Evolutionary conservation across 2,888 invertebrate species (phyloP), one percentile per base, ranked within the genome.

Genomic region (Cepaea hortensis): DNA sequence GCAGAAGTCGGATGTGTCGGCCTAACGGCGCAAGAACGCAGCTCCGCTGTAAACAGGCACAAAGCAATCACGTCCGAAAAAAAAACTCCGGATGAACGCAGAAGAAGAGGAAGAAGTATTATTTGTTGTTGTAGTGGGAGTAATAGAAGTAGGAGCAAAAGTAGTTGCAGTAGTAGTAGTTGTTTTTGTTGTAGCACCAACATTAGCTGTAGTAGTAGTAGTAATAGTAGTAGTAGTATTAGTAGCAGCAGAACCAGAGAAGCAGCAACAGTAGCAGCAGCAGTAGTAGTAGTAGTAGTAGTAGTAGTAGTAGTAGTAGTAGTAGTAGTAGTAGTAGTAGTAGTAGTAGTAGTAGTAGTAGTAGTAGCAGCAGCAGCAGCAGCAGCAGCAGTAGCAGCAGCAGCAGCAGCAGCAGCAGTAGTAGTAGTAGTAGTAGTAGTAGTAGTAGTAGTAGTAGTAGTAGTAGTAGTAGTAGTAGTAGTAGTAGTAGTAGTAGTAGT

Each of bases 401-500:
- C 3, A 55, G 55, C 3, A 55, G 55, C 3, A 55, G 55, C 3
- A 55, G 55, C 3, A 55, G 55, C 3, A 55, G 55, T 11, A 55
- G 55, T 11, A 55, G 55, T 11, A 55, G 55, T 11, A 72, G 72
- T 72, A 72, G 72, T 72, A 72, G 72, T 72, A 72, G 72, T 72
- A 72, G 72, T 72, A 72, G 72, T 72, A 72, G 72, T 72, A 72
- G 72, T 72, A 72, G 72, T 72, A 72, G 72, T 72, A 72, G 72
- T 72, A 72, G 72, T 72, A 72, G 72, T 72, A 72, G 72, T 72
- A 55, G 55, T 11, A 55, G 55, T 55, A 55, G 55, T 55, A 55
- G 55, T 55, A 55, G 55, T 55, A 55, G 55, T 55, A 55, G 55
- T 55, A 55, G 55, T 55, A 55, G 55, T 55, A 55, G 55, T 11